Base-by-base conservation (phyloP, 2,888 invertebrate species). In the Nymphalis polychloros region DNA sequence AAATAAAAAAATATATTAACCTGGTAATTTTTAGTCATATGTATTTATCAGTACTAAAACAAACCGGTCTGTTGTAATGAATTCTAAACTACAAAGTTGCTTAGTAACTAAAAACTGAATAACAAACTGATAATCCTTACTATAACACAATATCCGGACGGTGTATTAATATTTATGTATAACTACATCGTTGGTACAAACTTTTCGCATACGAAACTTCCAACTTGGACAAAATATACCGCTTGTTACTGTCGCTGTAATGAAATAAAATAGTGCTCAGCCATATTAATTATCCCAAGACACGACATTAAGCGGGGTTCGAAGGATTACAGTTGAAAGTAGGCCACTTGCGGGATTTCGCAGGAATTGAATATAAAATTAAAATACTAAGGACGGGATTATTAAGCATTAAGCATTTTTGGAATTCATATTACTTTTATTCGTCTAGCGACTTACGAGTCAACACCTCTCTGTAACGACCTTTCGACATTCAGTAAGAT, bases 201-300 rank as follows among this genome's bases (percentile, higher is more conserved):
- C 74, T 80, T 60, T 69, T 78, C 62, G 71, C 76, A 80, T 74
- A 83, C 82, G 59, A 78, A 85, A 88, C 84, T 87, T 85, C 78
- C 79, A 83, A 86, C 82, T 86, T 79, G 82, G 79, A 77, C 77
- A 76, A 82, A 83, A 84, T 82, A 84, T 83, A 85, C 81, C 78
- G 81, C 83, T 79, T 81, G 82, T 81, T 77, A 75, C 81, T 79
- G 83, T 83, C 83, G 80, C 81, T 81, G 84, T 89, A 89, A 90
- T 88, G 85, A 85, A 89, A 89, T 92, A 90, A 90, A 90, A 88
- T 90, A 90, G 87, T 87, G 85, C 83, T 77, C 79, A 77, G 76
- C 81, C 78, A 86, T 89, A 92, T 90, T 91, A 90, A 92, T 92
- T 91, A 90, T 87, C 79, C 77, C 73, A 77, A 82, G 85, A 87